A percentile compares a stretch with the other conserved stretches of the same genome.
These are phyloP conservation scores for Cryptus viduatorius DNA, from an alignment of 2,888 invertebrate genomes.

Conservation along the genomic window DNA sequence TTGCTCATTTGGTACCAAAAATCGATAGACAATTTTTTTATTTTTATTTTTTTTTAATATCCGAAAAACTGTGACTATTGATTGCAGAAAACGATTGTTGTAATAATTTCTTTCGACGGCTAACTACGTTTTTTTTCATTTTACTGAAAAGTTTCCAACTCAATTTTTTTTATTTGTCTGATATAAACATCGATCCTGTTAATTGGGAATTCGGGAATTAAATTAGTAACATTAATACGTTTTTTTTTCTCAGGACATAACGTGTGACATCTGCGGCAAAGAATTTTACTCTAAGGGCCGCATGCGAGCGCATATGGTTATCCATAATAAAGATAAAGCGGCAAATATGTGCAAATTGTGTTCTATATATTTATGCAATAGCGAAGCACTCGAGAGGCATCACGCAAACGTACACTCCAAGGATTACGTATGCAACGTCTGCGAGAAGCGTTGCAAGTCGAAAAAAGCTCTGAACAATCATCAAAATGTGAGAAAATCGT, in stretches of 20 bases:
- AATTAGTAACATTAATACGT: not conserved
- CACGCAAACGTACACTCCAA: constrained; percentile 75
- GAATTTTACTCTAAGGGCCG: constrained; percentile 77
- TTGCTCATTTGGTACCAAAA: too few relatives aligned
- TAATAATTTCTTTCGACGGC: too few relatives aligned
- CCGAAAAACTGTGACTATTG: too few relatives aligned
- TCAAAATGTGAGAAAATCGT: constrained; percentile 74
- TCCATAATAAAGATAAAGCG: constrained; percentile 77
- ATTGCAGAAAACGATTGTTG: too few relatives aligned
- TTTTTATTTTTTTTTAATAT: too few relatives aligned
- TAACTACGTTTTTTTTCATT: too few relatives aligned
- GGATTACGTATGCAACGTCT: constrained; percentile 77
- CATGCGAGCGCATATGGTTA: constrained; percentile 77
- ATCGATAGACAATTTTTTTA: too few relatives aligned
- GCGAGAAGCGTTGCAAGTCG: constrained; percentile 76
- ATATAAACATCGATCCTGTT: not conserved
- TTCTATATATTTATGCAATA: constrained; percentile 76
- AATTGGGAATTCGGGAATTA: not conserved
- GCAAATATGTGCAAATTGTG: constrained; percentile 77
- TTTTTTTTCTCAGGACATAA: constrained; percentile 73
- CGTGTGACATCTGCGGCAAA: constrained; percentile 77
- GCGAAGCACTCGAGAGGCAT: constrained; percentile 75
- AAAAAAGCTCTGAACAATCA: constrained; percentile 79
- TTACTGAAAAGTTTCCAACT: too few relatives aligned
- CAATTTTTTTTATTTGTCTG: too few relatives aligned